A percentile compares a stretch with the other conserved stretches of the same genome.
Conservation (phyloP, 2,113 vertebrate genomes). For the Nycticebus coucang region DNA sequence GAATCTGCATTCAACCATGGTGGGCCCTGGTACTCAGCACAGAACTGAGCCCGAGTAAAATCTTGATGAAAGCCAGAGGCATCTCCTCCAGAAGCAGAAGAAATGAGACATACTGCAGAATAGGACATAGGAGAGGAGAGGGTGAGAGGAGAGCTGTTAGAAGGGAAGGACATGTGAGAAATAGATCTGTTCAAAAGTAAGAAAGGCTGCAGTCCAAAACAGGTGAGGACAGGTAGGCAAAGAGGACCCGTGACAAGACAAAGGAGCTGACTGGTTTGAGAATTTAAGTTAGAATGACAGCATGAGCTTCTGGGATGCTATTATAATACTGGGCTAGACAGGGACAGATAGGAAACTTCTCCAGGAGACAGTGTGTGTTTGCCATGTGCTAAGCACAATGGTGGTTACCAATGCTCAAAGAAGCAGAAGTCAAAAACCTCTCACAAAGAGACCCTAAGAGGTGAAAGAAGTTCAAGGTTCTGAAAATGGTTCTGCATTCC, state of each 20-base stretch:
- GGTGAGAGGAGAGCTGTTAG: background rate
- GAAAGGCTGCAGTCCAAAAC: background rate
- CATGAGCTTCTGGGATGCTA: no score
- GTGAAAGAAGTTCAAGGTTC: background rate
- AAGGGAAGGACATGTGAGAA: background rate
- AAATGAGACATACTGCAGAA: background rate
- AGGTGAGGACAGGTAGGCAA: background rate
- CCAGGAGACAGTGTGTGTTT: background rate
- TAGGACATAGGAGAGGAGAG: background rate
- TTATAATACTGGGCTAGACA: background rate
- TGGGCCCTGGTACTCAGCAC: background rate
- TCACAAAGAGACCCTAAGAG: background rate
- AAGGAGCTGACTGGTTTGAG: background rate
- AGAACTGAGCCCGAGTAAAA: background rate
- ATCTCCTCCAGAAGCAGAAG: background rate
- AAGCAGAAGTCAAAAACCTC: background rate
- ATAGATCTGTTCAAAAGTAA: background rate
- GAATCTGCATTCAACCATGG: background rate
- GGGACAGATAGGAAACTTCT: background rate
- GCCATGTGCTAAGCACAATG: background rate
- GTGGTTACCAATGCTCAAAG: background rate
- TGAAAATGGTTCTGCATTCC: background rate
- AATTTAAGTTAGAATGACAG: background rate
- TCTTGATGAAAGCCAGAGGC: background rate
- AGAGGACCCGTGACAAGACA: background rate